Evolutionary conservation across 2,797 vertebrate species (phyloP).

Genomic region (Tenualosa ilisha): DNA sequence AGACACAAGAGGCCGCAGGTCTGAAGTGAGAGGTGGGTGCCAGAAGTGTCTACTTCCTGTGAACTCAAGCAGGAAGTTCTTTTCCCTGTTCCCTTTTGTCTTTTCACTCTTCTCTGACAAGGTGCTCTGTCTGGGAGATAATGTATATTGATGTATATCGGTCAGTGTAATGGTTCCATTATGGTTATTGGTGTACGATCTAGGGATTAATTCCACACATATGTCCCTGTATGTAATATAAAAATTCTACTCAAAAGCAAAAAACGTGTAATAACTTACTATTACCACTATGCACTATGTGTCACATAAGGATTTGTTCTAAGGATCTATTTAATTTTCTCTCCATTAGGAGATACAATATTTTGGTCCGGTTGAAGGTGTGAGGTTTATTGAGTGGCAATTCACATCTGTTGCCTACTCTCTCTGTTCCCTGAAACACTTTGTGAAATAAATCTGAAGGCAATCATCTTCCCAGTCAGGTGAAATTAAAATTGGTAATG

Average conservation of each 20-base stretch:
- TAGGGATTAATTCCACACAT: not conserved
- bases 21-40: not conserved
- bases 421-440: not conserved
- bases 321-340: not conserved
- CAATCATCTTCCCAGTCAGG: not conserved
- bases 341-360: not conserved
- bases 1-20: not conserved
- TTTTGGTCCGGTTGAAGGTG: not conserved
- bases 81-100: not conserved
- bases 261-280: not conserved
- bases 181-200: not conserved
- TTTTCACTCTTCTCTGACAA: not conserved
- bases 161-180: not conserved
- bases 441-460: not conserved
- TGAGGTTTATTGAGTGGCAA: not conserved
- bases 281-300: not conserved
- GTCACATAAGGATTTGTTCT: not conserved
- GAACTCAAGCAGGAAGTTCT: not conserved
- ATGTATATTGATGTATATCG: not conserved
- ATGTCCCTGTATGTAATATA: not conserved
- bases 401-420: not conserved
- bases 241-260: not conserved
- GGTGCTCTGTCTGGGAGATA: not conserved
- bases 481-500: slow-evolving; percentile 19
- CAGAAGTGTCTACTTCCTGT: not conserved